These are phyloP conservation scores for human (Homo sapiens) DNA, from an alignment of 2,113 vertebrate species.

Conservation along the genomic window GRCh38 chr16:31564001-31564500, in stretches of 20 bases:
- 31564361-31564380: neutral
- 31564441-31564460: too few species aligned
- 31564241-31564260: too few species aligned
- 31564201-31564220: neutral
- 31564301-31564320: neutral
- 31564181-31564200: neutral
- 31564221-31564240: neutral
- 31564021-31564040: neutral
- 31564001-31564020: neutral
- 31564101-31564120: too few species aligned
- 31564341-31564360: neutral
- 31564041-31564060: too few species aligned
- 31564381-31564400: neutral
- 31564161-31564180: neutral
- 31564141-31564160: neutral
- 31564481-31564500: neutral
- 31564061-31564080: neutral
- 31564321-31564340: neutral
- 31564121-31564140: too few species aligned
- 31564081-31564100: too few species aligned
- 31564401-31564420: fast-evolving
- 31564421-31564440: fast-evolving
- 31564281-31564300: neutral
- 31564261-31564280: neutral
- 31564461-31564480: neutral